phyloP scores from a whole-genome alignment of 2,888 invertebrate genomes.

The Hipparchia sbordonii region DNA sequence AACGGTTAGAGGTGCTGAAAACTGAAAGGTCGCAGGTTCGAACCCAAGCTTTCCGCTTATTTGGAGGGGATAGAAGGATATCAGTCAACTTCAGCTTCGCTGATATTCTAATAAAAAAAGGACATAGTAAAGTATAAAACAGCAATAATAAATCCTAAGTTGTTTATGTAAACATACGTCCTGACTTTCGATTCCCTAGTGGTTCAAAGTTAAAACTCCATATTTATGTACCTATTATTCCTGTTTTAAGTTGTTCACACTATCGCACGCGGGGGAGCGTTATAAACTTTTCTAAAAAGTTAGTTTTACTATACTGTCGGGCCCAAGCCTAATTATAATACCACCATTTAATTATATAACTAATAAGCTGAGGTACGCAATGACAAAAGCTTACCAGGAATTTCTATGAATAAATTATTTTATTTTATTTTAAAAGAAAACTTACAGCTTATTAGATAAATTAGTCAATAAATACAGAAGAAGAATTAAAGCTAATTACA shows the following conservation, averaged over 20 bases:
- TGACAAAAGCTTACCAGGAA: constrained; percentile 28
- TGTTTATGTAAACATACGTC: background rate
- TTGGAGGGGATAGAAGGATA: too few species aligned
- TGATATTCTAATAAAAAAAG: background rate
- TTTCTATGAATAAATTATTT: constrained; percentile 33
- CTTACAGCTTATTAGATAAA: background rate
- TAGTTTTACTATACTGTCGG: constrained; percentile 53
- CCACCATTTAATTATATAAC: constrained; percentile 64
- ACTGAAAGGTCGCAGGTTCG: too few species aligned
- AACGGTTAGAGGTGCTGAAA: too few species aligned
- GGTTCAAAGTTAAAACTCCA: constrained; percentile 31
- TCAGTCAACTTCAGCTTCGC: background rate
- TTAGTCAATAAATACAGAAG: too few species aligned
- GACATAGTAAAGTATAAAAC: background rate
- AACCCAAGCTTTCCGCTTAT: too few species aligned
- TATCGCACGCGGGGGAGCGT: constrained; percentile 58
- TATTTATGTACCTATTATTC: constrained; percentile 58
- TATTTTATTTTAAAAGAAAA: too few species aligned
- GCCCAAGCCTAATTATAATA: constrained; percentile 58
- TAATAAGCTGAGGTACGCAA: constrained; percentile 54
- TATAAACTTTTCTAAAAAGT: constrained; percentile 65
- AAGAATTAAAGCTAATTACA: too few species aligned
- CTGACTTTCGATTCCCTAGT: constrained; percentile 1
- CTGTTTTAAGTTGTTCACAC: constrained; percentile 60
- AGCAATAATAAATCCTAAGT: constrained; percentile 5